Base-by-base conservation (phyloP, 2,797 vertebrate genomes). In the Sebastiscus albofasciatus region DNA sequence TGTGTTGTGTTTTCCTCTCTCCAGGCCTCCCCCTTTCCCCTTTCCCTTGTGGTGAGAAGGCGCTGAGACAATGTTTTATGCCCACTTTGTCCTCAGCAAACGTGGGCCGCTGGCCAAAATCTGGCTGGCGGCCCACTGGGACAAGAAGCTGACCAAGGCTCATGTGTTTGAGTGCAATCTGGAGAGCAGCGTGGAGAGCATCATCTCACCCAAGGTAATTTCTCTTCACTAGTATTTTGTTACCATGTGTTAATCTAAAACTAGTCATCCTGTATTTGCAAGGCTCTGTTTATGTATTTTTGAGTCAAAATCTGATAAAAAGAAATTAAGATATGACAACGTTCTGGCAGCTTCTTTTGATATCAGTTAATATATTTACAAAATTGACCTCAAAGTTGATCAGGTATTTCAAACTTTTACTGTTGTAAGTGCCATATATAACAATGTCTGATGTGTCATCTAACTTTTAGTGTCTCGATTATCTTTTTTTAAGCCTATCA, bases 41-140 rank as follows among this genome's bases (percentile, higher is more conserved):
- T 74, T 85, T 55, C 83, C 90, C 82, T 72, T 64, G 83, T 39
- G 77, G 79, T 95, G 90, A 93, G 95, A 95, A 84, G 90, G 83
- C 91, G 76, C 89, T 56, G 86, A 94, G 93, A 96, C 92, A 80
- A 99, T 99, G 97, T 99, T 98, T 92, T 98, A 98, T 93, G 97
- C 97, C 90, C 98, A 99, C 91, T 97, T 98, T 91, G 97, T 98
- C 87, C 96, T 98, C 85, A 98, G 97, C 93, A 98, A 98, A 89
- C 96, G 97, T 93, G 97, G 97, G 96, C 97, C 97, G 73, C 95
- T 98, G 91, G 97, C 97, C 95, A 98, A 98, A 94, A 98, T 98
- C 87, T 98, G 97, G 97, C 97, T 98, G 79, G 97, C 97, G 82
- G 97, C 97, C 95, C 97, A 98, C 84, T 98, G 97, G 97, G 97